phyloP scores from a whole-genome alignment of 2,797 vertebrate genomes.

The Pangasius larnaudii region DNA sequence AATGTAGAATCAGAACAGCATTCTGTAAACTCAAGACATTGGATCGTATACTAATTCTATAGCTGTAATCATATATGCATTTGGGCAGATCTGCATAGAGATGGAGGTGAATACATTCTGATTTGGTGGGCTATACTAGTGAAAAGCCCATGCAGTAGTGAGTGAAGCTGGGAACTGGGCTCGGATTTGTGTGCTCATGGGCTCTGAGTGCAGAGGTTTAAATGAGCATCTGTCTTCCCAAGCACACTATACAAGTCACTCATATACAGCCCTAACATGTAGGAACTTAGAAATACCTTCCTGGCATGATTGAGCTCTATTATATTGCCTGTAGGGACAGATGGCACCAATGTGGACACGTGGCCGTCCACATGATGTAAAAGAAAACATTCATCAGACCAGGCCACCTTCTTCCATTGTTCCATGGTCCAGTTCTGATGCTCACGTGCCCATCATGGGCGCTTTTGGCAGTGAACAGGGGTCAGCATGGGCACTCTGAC shows the following conservation, averaged over 20 bases:
- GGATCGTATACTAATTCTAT: not conserved
- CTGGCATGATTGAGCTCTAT: conserved; percentile 14
- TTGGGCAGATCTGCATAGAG: not conserved
- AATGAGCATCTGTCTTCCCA: not conserved
- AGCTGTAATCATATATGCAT: not conserved
- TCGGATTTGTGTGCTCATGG: not conserved
- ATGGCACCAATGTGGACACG: not conserved
- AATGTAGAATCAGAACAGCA: not conserved
- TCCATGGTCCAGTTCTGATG: too few species aligned
- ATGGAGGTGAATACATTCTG: not conserved
- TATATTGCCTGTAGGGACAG: conserved; percentile 11
- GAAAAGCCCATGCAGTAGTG: not conserved
- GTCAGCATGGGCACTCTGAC: too few species aligned
- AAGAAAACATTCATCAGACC: too few species aligned
- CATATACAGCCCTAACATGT: not conserved
- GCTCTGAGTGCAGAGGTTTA: not conserved
- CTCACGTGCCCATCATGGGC: too few species aligned
- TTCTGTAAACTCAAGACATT: not conserved
- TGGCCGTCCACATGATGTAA: too few species aligned
- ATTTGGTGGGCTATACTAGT: not conserved
- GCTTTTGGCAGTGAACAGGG: too few species aligned
- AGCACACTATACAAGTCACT: conserved; percentile 13
- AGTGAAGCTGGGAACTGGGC: not conserved
- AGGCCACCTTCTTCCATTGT: too few species aligned
- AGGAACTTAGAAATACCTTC: not conserved